phyloP scores from a whole-genome alignment of 2,888 invertebrate genomes.

The Calliphora vomitoria region DNA sequence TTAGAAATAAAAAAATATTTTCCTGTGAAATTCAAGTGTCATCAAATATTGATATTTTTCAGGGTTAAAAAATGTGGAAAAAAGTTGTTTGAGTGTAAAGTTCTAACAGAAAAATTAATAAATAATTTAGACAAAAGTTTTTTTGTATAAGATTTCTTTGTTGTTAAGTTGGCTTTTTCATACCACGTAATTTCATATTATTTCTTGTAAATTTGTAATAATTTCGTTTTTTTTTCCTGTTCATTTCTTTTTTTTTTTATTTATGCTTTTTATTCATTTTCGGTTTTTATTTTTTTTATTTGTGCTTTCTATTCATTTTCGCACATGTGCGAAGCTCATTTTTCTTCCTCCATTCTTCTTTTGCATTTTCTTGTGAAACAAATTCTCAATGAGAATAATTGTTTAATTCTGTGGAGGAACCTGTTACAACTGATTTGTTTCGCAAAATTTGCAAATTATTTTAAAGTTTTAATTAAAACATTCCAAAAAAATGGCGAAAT shows the following conservation, averaged over 20 bases:
- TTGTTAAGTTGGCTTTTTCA: background rate
- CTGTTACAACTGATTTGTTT: no score
- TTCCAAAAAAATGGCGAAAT: no score
- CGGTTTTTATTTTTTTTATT: constrained; percentile 34
- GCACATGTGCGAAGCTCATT: constrained; percentile 70
- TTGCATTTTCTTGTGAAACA: constrained; percentile 21
- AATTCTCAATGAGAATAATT: background rate
- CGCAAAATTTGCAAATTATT: no score
- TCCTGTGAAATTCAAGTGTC: background rate
- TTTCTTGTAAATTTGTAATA: constrained; percentile 58
- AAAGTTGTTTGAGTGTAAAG: no score
- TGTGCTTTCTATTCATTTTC: constrained; percentile 46
- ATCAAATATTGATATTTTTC: constrained; percentile 51
- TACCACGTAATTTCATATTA: constrained; percentile 60
- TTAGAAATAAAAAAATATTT: background rate
- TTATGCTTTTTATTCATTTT: constrained; percentile 40
- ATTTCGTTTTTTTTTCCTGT: constrained; percentile 30
- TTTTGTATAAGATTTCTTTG: constrained; percentile 22
- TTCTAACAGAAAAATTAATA: no score
- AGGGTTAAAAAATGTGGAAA: constrained; percentile 15
- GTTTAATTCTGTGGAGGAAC: constrained; percentile 20
- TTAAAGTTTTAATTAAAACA: no score
- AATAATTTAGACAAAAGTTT: no score
- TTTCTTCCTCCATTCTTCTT: constrained; percentile 26
- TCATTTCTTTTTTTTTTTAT: constrained; percentile 10